Percentiles rank a stretch among this genome's conserved stretches.
phyloP scores from a whole-genome alignment of 2,797 vertebrate genomes.

The Pteronotus mesoamericanus region DNA sequence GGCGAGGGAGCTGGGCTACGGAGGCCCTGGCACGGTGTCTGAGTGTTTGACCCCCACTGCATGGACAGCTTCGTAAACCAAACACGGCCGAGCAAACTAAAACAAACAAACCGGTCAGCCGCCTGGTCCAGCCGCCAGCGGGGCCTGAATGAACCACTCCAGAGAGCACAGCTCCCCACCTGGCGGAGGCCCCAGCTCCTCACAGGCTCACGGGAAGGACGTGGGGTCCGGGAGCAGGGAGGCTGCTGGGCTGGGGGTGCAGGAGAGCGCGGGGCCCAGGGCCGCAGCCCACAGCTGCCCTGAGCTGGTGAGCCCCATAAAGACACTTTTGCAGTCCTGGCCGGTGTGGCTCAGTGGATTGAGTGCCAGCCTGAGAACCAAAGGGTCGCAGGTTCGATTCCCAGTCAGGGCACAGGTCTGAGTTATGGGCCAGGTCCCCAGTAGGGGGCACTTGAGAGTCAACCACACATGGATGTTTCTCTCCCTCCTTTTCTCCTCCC shows the following conservation, averaged over 20 bases:
- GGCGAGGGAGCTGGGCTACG: fast-evolving
- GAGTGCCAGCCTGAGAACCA: too few relatives aligned
- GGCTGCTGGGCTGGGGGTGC: not conserved
- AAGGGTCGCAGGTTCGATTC: too few relatives aligned
- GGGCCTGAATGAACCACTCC: fast-evolving
- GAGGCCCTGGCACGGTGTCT: fast-evolving
- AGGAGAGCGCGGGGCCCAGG: fast-evolving
- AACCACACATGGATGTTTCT: too few relatives aligned
- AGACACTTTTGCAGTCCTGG: too few relatives aligned
- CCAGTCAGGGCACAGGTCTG: too few relatives aligned
- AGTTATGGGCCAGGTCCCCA: too few relatives aligned
- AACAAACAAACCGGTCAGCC: fast-evolving
- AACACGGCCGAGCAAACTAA: not conserved
- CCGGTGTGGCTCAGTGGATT: too few relatives aligned
- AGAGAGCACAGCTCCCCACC: fast-evolving
- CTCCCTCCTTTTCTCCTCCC: too few relatives aligned
- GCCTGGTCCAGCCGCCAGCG: fast-evolving
- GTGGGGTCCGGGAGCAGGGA: fast-evolving
- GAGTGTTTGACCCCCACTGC: not conserved
- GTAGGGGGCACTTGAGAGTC: too few relatives aligned
- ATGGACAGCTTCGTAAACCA: not conserved
- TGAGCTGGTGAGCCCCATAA: fast-evolving
- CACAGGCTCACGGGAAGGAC: fast-evolving
- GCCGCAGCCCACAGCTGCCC: not conserved
- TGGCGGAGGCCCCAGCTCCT: fast-evolving